These are phyloP conservation scores for Petromus typicus DNA, from an alignment of 2,113 vertebrate genomes.

Conservation along the genomic window DNA sequence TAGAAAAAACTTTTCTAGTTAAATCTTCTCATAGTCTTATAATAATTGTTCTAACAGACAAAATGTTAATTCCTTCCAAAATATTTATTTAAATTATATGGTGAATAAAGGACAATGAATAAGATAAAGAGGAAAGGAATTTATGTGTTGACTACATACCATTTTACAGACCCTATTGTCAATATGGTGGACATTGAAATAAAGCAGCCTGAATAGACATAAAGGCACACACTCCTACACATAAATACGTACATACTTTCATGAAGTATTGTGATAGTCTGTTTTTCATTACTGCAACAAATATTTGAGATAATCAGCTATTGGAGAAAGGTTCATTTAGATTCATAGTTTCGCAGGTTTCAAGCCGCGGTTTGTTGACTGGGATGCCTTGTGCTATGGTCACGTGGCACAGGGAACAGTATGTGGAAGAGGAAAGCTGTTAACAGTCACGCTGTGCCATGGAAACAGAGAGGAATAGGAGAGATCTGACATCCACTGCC, in stretches of 20 bases:
- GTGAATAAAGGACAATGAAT: not conserved
- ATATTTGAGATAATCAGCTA: not conserved
- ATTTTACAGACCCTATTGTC: not conserved
- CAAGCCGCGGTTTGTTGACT: not conserved
- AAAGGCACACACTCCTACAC: not conserved
- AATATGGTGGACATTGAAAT: not conserved
- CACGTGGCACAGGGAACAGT: fast-evolving
- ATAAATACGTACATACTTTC: not conserved
- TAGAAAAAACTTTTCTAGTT: not conserved
- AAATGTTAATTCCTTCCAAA: not conserved
- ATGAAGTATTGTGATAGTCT: not conserved
- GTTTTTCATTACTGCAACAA: not conserved
- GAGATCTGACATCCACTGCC: not conserved
- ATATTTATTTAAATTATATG: not conserved
- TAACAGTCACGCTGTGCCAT: no score
- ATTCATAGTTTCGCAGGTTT: not conserved
- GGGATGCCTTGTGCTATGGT: not conserved
- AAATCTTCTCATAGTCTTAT: not conserved
- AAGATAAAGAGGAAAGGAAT: not conserved
- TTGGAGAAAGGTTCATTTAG: not conserved
- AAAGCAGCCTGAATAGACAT: not conserved
- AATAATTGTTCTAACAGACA: not conserved
- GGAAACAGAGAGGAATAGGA: not conserved
- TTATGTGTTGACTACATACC: not conserved
- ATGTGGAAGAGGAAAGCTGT: not conserved